Conservation (phyloP, 1,140 invertebrate genomes). For the Eulimnadia texana region DNA sequence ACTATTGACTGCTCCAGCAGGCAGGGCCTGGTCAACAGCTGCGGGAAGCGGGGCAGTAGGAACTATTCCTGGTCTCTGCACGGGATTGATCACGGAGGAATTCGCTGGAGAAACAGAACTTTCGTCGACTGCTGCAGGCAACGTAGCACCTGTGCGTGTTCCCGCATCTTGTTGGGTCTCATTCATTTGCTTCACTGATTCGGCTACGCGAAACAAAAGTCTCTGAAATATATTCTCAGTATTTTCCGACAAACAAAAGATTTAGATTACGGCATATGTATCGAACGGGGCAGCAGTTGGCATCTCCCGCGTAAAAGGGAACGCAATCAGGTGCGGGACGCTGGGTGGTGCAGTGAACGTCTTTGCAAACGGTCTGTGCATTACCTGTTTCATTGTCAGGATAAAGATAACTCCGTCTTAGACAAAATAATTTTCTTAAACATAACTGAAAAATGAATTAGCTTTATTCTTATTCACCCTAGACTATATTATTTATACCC, state of each 20-base stretch:
- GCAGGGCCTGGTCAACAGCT: no score
- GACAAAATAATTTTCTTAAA: neutral
- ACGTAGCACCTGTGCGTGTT: neutral
- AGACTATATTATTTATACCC: neutral
- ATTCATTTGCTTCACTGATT: neutral
- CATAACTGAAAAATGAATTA: neutral
- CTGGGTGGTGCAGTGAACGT: neutral
- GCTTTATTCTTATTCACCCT: neutral
- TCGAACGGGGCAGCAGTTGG: constrained; percentile 1
- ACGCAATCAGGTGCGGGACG: constrained; percentile 3
- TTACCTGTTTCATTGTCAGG: neutral
- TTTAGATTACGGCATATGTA: constrained; percentile 5
- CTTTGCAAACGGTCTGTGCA: constrained; percentile 8
- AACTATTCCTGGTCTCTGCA: neutral
- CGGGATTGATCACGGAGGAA: neutral
- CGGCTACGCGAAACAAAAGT: neutral
- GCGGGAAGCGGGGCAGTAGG: neutral
- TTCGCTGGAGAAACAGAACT: neutral
- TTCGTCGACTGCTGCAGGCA: neutral
- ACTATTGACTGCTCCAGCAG: neutral
- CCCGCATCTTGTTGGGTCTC: neutral
- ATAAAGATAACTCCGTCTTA: neutral
- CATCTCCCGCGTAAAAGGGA: constrained; percentile 8
- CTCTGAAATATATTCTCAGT: neutral
- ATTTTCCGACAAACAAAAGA: neutral